These are phyloP conservation scores for Plebejus melissa DNA, from an alignment of 2,888 invertebrate species.

Conservation along the genomic window DNA sequence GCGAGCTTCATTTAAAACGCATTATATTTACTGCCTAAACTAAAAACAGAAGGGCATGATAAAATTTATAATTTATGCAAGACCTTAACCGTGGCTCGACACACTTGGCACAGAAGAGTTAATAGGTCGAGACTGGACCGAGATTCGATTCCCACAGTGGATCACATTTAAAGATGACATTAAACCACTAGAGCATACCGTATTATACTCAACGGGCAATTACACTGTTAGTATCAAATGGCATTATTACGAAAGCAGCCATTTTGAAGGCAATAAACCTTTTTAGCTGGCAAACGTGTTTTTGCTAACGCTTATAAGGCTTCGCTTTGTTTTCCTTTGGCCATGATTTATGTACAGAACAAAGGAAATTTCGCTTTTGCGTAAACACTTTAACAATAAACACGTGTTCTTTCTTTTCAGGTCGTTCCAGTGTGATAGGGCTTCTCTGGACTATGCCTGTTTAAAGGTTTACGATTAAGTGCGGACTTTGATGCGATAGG, in stretches of 20 bases:
- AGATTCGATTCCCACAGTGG: slow-evolving; percentile 31
- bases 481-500: slow-evolving; percentile 37
- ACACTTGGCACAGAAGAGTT: slow-evolving; percentile 26
- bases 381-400: background rate
- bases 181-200: slow-evolving; percentile 26
- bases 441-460: background rate
- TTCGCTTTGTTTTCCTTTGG: slow-evolving; percentile 2
- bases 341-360: background rate
- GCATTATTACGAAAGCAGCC: slow-evolving; percentile 15
- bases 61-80: slow-evolving; percentile 13
- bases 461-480: background rate
- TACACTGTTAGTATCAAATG: slow-evolving; percentile 21
- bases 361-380: too few relatives aligned
- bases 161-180: slow-evolving; percentile 29
- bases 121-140: slow-evolving; percentile 33
- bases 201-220: slow-evolving; percentile 7
- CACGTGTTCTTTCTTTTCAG: slow-evolving; percentile 1
- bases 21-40: background rate
- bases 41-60: slow-evolving; percentile 1
- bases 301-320: background rate
- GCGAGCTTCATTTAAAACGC: background rate
- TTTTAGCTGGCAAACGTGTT: background rate
- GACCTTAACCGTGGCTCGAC: slow-evolving; percentile 20
- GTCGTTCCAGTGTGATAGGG: background rate
- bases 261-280: slow-evolving; percentile 16